Evolutionary conservation across 1,140 invertebrate genomes (phyloP), one percentile per base, ranked within the genome.

Genomic region (Augochlora pura): DNA sequence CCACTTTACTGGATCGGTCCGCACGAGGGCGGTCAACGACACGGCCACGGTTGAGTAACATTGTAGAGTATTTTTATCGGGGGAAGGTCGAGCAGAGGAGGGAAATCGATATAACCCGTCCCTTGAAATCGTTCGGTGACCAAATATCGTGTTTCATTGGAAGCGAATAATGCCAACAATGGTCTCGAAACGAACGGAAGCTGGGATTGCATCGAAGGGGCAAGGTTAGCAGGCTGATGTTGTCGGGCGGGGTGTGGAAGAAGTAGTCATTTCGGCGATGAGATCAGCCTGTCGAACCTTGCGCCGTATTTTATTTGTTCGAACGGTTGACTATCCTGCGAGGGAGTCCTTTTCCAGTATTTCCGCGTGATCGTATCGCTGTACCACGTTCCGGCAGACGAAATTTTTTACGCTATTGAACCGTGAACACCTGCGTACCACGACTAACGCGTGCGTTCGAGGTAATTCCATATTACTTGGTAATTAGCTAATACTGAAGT

Each of bases 231-330:
- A 94, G 94, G 94, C 93, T 94, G 94, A 94, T 94, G 93, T 94
- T 93, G 94, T 95, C 94, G 92, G 92, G 90, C 92, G 93, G 93
- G 93, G 92, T 94, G 93, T 94, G 93, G 93, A 90, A 91, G 72
- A 90, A 89, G 84, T 80, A 93, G 88, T 94, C 94, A 95, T 94
- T 95, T 95, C 94, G 94, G 94, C 94, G 94, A 95, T 95, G 94
- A 94, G 94, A 95, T 95, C 94, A 95, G 94, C 94, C 94, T 94
- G 94, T 94, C 93, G 93, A 94, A 94, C 93, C 92, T 92, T 90
- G 92, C 89, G 83, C 91, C 88, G 81, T 77, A 66, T 86, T 86
- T 85, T 83, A 77, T 86, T 74, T 69, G 64, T 49, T 59, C 76
- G 54, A 54, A 66, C 60, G 75, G n/a, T 39, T 38, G 52, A 65